Base-by-base conservation (phyloP, 2,113 vertebrate species). In the Anhinga rufa region DNA sequence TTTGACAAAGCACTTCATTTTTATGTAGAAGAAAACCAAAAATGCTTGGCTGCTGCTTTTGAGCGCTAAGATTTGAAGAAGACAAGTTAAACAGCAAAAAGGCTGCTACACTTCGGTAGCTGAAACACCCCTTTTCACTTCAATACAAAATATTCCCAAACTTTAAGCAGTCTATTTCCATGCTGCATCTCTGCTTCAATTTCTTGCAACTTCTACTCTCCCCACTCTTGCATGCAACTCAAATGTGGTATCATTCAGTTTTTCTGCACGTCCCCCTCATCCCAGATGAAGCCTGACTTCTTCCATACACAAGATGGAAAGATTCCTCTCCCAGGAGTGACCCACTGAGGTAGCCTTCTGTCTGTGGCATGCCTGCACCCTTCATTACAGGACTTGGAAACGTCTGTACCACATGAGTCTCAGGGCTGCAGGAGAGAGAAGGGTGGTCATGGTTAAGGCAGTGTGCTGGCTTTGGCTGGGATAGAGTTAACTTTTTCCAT, bases 231-330 rank as follows among this genome's bases (percentile, higher is more conserved):
- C 22, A 36, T 38, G 14, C 19, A 89, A 20, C 12, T 77, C 32
- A 13, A 58, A 38, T 0, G 0, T 3, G 4, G 21, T 15, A 25
- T 51, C 38, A 44, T 34, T 44, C 26, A 3, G 9, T 12, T 90
- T 82, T 84, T 70, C 52, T 49, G 31, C 28, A 32, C 8, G 6
- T n/a, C 26, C 29, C 10, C 22, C 17, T 80, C 42, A 26, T 44
- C 68, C 42, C 49, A 52, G n/a, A 69, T 16, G 28, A 88, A 91
- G 16, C 12, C 46, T 38, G 61, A n/a, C 14, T 70, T 64, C 10
- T 64, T 60, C 40, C 32, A 28, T 12, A 17, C 10, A 46, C 17
- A 36, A 17, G 38, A 61, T 5, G 9, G 15, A 72, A 88, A 90
- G 21, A 52, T 46, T 71, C 25, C 14, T 69, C n/a, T 61, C n/a